Conservation (phyloP, 92 coral and sea anemone species). For the Epizoanthus ramosus region DNA sequence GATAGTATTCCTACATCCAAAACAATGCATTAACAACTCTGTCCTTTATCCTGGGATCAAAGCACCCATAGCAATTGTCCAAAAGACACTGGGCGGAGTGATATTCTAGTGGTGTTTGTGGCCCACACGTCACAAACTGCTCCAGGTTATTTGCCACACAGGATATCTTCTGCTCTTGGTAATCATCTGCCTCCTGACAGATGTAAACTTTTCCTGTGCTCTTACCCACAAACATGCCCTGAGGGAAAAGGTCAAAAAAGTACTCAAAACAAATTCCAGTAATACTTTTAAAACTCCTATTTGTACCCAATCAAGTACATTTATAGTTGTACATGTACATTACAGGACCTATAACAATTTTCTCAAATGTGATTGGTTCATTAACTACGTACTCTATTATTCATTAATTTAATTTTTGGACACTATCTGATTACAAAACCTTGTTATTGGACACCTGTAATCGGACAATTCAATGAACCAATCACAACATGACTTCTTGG, state of each 20-base stretch:
- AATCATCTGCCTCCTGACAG: constrained; percentile 88
- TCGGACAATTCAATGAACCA: too few relatives aligned
- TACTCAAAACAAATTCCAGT: neutral
- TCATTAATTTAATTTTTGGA: too few relatives aligned
- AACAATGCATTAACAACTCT: constrained; percentile 76
- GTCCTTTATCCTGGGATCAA: constrained; percentile 87
- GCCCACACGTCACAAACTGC: constrained; percentile 84
- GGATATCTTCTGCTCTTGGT: constrained; percentile 83
- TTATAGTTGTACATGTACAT: too few relatives aligned
- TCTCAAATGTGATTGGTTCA: too few relatives aligned
- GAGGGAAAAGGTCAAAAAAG: neutral
- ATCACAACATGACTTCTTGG: too few relatives aligned
- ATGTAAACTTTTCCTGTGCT: constrained; percentile 78
- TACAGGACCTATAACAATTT: too few relatives aligned
- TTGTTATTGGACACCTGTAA: too few relatives aligned
- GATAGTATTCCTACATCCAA: neutral
- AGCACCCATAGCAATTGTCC: constrained; percentile 91
- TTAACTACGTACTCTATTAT: too few relatives aligned
- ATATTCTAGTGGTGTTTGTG: constrained; percentile 78
- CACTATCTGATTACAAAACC: too few relatives aligned
- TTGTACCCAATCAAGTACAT: too few relatives aligned
- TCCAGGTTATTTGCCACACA: constrained; percentile 87
- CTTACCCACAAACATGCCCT: constrained; percentile 91
- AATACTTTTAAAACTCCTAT: too few relatives aligned
- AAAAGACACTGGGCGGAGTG: constrained; percentile 81